phyloP scores from a whole-genome alignment of 2,888 invertebrate genomes.

The Tipula vernalis region DNA sequence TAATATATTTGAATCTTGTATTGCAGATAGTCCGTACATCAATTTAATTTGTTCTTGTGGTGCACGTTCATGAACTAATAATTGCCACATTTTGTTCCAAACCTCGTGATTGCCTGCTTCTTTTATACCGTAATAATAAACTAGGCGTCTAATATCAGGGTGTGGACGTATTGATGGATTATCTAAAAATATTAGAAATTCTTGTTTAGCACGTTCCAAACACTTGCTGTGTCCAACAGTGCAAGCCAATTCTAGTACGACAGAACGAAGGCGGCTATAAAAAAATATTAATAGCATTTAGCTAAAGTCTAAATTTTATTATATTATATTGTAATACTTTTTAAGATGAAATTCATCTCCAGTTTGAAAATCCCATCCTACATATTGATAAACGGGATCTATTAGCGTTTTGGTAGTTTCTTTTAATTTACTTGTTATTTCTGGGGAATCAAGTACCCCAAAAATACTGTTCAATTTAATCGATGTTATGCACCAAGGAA shows the following conservation, averaged over 20 bases:
- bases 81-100: constrained; percentile 65
- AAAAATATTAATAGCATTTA: constrained; percentile 7
- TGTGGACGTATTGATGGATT: constrained; percentile 36
- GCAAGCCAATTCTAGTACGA: constrained; percentile 54
- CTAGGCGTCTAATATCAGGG: constrained; percentile 49
- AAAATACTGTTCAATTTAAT: constrained; percentile 39
- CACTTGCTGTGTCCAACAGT: constrained; percentile 47
- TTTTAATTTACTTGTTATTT: constrained; percentile 22
- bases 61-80: constrained; percentile 59
- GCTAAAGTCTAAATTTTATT: not conserved
- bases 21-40: constrained; percentile 55
- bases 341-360: constrained; percentile 32
- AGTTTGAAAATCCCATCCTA: constrained; percentile 46
- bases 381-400: constrained; percentile 42
- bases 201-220: constrained; percentile 40
- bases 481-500: constrained; percentile 65
- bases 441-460: constrained; percentile 24
- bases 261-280: constrained; percentile 49
- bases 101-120: constrained; percentile 45
- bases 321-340: constrained; percentile 24
- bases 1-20: constrained; percentile 51
- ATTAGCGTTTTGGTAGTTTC: constrained; percentile 47
- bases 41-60: constrained; percentile 68
- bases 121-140: constrained; percentile 63
- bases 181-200: constrained; percentile 51